Percentiles rank a stretch among this genome's conserved stretches.
phyloP scores from a whole-genome alignment of 2,888 invertebrate species.

The Orthosia gracilis region DNA sequence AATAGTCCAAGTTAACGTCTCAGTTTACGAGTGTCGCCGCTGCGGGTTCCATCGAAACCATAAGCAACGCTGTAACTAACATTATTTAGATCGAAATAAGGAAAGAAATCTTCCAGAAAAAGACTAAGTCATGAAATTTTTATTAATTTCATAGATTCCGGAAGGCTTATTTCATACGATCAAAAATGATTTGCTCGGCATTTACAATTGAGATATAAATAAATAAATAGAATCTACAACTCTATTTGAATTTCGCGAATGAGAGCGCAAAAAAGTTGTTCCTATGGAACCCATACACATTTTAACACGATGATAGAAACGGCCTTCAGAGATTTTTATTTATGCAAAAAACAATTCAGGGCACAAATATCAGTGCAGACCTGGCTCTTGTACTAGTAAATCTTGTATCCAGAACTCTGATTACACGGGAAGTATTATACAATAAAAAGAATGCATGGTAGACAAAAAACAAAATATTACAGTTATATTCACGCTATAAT shows the following conservation, averaged over 20 bases:
- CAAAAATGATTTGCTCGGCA: not conserved
- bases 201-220: conserved; percentile 10
- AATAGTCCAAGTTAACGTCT: conserved; percentile 37
- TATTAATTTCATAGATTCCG: not conserved
- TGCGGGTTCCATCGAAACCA: conserved; percentile 38
- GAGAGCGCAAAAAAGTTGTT: conserved; percentile 7
- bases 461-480: too few species aligned
- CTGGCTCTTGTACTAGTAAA: too few species aligned
- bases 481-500: too few species aligned
- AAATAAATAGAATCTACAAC: not conserved
- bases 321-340: conserved; percentile 13
- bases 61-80: not conserved
- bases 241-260: not conserved
- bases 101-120: not conserved
- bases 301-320: conserved; percentile 38
- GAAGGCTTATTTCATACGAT: not conserved
- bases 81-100: not conserved
- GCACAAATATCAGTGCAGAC: too few species aligned
- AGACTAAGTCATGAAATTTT: not conserved
- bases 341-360: too few species aligned
- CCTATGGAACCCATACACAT: conserved; percentile 40
- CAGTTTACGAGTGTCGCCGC: conserved; percentile 20
- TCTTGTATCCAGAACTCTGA: too few species aligned
- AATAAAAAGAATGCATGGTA: too few species aligned
- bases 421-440: too few species aligned